Percentiles rank a stretch among this genome's conserved stretches.
These are phyloP conservation scores for Poeciliopsis occidentalis DNA, from an alignment of 2,113 vertebrate genomes.

Conservation along the genomic window DNA sequence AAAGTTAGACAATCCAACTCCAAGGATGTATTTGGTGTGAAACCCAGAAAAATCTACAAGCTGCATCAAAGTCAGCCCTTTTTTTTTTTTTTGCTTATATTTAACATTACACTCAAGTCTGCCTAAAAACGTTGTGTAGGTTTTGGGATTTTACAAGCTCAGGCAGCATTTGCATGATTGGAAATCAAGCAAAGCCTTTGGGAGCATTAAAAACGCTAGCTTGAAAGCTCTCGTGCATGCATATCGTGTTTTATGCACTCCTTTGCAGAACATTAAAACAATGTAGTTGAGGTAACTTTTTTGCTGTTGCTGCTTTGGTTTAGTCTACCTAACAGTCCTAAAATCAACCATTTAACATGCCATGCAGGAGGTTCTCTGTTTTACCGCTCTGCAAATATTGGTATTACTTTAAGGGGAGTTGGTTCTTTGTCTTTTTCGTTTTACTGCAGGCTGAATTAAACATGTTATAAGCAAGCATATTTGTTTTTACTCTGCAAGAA, in stretches of 20 bases:
- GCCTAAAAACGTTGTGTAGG: slow-evolving; percentile 18
- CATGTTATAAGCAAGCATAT: slow-evolving; percentile 47
- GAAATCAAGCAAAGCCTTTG: slow-evolving; percentile 48
- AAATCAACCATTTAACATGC: slow-evolving; percentile 66
- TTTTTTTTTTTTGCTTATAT: slow-evolving; percentile 1
- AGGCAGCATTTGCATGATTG: slow-evolving; percentile 43
- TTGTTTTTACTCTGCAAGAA: slow-evolving; percentile 32
- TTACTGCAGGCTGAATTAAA: slow-evolving; percentile 36
- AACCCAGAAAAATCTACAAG: slow-evolving; percentile 29
- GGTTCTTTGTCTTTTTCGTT: background rate
- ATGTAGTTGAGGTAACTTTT: slow-evolving; percentile 22
- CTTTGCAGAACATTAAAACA: slow-evolving; percentile 17
- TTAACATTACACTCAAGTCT: slow-evolving; percentile 30
- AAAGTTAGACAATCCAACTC: slow-evolving; percentile 9
- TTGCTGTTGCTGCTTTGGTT: background rate
- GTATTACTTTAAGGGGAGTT: slow-evolving; percentile 22
- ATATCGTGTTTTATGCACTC: slow-evolving; percentile 20
- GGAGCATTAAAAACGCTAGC: slow-evolving; percentile 34
- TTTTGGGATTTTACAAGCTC: slow-evolving; percentile 34
- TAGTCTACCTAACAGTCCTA: slow-evolving; percentile 21
- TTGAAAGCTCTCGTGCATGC: slow-evolving; percentile 62
- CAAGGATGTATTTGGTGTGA: slow-evolving; percentile 8
- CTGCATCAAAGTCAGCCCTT: slow-evolving; percentile 16
- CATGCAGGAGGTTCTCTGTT: slow-evolving; percentile 59
- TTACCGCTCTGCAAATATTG: slow-evolving; percentile 18